Evolutionary conservation across 1,140 invertebrate species (phyloP).

Genomic region (Tribolium castaneum): DNA sequence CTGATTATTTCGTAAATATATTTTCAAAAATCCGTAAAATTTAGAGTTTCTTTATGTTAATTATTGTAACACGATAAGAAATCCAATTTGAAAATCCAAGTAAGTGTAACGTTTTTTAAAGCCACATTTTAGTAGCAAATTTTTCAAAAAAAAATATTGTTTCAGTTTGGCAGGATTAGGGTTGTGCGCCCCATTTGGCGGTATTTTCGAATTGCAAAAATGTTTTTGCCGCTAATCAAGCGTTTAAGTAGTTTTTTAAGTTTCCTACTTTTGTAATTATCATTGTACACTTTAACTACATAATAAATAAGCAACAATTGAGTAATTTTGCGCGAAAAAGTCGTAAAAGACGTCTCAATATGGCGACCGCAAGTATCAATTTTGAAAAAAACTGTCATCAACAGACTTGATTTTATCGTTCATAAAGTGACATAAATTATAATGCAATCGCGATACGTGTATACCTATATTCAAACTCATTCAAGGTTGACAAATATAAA

Average conservation of each 20-base stretch:
- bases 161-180: too few species aligned
- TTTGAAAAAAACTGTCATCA: too few species aligned
- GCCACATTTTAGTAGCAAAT: too few species aligned
- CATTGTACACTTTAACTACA: neutral
- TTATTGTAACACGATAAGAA: too few species aligned
- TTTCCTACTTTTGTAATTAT: neutral
- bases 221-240: neutral
- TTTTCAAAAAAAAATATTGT: too few species aligned
- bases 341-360: neutral
- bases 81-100: too few species aligned
- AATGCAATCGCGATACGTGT: neutral
- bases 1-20: too few species aligned
- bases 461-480: neutral
- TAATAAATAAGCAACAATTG: neutral
- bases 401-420: neutral
- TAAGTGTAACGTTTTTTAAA: too few species aligned
- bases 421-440: neutral
- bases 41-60: too few species aligned
- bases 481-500: neutral
- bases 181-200: neutral
- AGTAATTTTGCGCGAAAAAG: neutral
- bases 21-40: too few species aligned
- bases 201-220: neutral
- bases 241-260: neutral
- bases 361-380: too few species aligned